phyloP scores from a whole-genome alignment of 2,888 invertebrate species.

The Bhutanitis thaidina region DNA sequence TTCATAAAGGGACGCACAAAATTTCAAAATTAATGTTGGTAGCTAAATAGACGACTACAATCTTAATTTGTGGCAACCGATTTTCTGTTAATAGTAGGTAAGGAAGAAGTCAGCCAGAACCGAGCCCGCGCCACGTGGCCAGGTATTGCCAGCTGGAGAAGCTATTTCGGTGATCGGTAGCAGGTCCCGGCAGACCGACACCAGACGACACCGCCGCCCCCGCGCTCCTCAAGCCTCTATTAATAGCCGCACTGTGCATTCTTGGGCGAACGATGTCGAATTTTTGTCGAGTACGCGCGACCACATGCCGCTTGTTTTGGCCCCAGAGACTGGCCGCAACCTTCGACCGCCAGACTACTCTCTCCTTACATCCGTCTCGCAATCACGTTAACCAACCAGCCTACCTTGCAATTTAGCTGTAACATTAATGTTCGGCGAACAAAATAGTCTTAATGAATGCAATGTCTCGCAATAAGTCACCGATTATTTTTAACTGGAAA shows the following conservation, averaged over 20 bases:
- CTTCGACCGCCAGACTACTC: constrained; percentile 28
- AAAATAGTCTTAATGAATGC: constrained; percentile 5
- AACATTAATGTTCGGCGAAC: background rate
- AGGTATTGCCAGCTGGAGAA: constrained; percentile 77
- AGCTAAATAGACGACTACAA: no score
- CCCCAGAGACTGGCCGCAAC: constrained; percentile 43
- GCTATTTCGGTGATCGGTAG: constrained; percentile 79
- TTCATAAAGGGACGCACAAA: no score
- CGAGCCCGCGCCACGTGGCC: constrained; percentile 65
- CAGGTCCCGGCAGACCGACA: constrained; percentile 82
- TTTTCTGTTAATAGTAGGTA: constrained; percentile 1
- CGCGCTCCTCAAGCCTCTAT: constrained; percentile 76
- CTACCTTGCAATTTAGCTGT: background rate
- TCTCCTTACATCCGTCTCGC: background rate
- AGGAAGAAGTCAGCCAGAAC: constrained; percentile 24
- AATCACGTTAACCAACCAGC: background rate
- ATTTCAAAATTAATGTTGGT: no score
- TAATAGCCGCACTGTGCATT: constrained; percentile 77
- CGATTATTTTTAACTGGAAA: no score
- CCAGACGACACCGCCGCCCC: constrained; percentile 78
- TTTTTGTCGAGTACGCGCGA: constrained; percentile 80
- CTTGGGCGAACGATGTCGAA: constrained; percentile 79
- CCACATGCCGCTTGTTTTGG: constrained; percentile 77
- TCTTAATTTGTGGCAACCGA: background rate
- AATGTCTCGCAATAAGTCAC: constrained; percentile 1